Base-by-base conservation (phyloP, 1,140 invertebrate genomes). In the Macrotrachela quadricornifera region DNA sequence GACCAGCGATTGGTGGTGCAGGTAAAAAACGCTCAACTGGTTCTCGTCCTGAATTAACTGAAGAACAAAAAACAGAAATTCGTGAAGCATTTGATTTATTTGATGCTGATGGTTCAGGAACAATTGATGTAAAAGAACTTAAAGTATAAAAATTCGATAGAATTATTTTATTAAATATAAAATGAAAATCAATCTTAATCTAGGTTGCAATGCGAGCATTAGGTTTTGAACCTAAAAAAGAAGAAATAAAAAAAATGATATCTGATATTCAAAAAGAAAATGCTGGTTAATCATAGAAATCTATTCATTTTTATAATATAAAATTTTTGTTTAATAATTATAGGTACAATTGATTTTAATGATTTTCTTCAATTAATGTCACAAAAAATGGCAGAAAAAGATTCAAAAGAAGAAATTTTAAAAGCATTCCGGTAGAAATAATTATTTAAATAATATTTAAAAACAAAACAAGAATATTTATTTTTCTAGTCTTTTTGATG, bases 71-170 rank as follows among this genome's bases (percentile, higher is more conserved):
- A 70, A 75, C 78, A 50, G 87, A 94, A 64, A 91, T 94, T 51
- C 81, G 85, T 69, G 85, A 91, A 73, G 87, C 88, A 0, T 96
- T 95, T 69, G 81, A 88, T 73, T 67, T 94, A 14, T 94, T 95
- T 73, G 88, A 95, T 72, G 78, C 79, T 45, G 81, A 87, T 70
- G 81, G 79, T 16, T 78, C 77, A 46, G 85, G 85, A 13, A 78
- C 75, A 60, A 90, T 96, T 61, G 80, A 87, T 65, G 78, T 79
- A 0, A 91, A 90, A 70, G 85, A 94, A 64, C 68, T 94, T 11
- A 94, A 94, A 75, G 84, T 88, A 15, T 4, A 14, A 13, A 1
- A 13, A 14, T 14, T 40, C 14, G 10, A 40, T 40, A 14, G 10
- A 10, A 10, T 14, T 14, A 10, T 40, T 10, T 40, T 10, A 40